A percentile compares a stretch with the other conserved stretches of the same genome.
These are phyloP conservation scores for Tipula lateralis DNA, from an alignment of 2,888 invertebrate species.

Conservation along the genomic window DNA sequence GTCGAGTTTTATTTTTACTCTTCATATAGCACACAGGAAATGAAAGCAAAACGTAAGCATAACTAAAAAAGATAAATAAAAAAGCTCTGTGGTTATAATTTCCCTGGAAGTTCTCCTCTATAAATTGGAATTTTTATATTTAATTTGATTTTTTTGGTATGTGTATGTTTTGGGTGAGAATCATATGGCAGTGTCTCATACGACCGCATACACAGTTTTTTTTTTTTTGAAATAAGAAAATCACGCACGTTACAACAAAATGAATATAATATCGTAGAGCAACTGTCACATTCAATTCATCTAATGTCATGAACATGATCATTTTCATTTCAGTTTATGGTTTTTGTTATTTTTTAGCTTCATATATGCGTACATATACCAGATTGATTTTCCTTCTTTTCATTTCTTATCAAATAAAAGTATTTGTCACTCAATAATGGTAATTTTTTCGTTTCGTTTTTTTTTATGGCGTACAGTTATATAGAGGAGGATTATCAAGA, in stretches of 20 bases:
- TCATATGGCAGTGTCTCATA: not conserved
- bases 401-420: not conserved
- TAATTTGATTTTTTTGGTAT: not conserved
- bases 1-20: not conserved
- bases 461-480: not conserved
- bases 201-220: not conserved
- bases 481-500: not conserved
- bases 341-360: not conserved
- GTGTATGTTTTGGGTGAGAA: not conserved
- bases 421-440: conserved; percentile 19
- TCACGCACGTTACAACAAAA: conserved; percentile 1
- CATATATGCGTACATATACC: not conserved
- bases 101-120: not conserved
- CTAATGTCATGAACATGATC: conserved; percentile 24
- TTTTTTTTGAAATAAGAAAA: not conserved
- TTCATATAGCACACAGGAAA: not conserved
- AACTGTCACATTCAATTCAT: conserved; percentile 13
- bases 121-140: not conserved
- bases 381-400: conserved; percentile 19
- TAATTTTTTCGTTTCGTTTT: not conserved
- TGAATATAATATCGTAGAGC: conserved; percentile 2
- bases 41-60: not conserved
- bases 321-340: conserved; percentile 11
- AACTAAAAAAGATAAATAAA: not conserved
- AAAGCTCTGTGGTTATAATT: not conserved